Percentiles rank a stretch among this genome's conserved stretches.
Evolutionary conservation across 2,888 invertebrate species (phyloP).

Genomic region (Ennomos fuscantarius): DNA sequence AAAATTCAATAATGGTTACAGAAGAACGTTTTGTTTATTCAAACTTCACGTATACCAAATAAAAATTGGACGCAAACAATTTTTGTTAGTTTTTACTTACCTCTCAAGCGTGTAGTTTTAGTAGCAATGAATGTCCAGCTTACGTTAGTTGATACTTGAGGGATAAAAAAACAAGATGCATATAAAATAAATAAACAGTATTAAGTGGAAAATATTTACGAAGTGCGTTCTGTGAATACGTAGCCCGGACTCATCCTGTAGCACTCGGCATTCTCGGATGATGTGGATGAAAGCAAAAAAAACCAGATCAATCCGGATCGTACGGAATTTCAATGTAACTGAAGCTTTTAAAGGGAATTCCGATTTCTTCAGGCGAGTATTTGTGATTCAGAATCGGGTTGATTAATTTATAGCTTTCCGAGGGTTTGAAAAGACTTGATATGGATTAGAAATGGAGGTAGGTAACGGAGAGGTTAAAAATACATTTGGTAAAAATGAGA

Average conservation of each 20-base stretch:
- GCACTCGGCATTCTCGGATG: conserved; percentile 33
- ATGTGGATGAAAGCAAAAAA: conserved; percentile 40
- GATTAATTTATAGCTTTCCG: conserved; percentile 38
- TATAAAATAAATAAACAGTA: conserved; percentile 26
- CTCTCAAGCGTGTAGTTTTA: too few relatives aligned
- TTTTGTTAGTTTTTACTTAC: conserved; percentile 9
- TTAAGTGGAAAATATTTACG: conserved; percentile 36
- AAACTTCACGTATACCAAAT: conserved; percentile 19
- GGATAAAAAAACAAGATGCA: conserved; percentile 26
- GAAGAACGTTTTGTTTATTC: conserved; percentile 21
- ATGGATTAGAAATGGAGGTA: conserved; percentile 24
- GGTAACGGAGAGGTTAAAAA: conserved; percentile 8
- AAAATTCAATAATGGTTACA: conserved; percentile 29
- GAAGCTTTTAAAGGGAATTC: conserved; percentile 37
- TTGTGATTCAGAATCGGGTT: conserved; percentile 38
- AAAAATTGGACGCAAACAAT: conserved; percentile 15
- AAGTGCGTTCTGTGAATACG: conserved; percentile 42
- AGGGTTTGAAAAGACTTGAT: conserved; percentile 30
- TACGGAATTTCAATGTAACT: conserved; percentile 42
- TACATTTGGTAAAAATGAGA: conserved; percentile 1
- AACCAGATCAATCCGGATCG: conserved; percentile 41
- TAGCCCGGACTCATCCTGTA: conserved; percentile 39
- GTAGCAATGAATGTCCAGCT: too few relatives aligned
- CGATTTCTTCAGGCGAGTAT: conserved; percentile 37
- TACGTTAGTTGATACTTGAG: conserved; percentile 10